Evolutionary conservation across 2,888 invertebrate genomes (phyloP), one percentile per base, ranked within the genome.

Genomic region (Dioctria rufipes): DNA sequence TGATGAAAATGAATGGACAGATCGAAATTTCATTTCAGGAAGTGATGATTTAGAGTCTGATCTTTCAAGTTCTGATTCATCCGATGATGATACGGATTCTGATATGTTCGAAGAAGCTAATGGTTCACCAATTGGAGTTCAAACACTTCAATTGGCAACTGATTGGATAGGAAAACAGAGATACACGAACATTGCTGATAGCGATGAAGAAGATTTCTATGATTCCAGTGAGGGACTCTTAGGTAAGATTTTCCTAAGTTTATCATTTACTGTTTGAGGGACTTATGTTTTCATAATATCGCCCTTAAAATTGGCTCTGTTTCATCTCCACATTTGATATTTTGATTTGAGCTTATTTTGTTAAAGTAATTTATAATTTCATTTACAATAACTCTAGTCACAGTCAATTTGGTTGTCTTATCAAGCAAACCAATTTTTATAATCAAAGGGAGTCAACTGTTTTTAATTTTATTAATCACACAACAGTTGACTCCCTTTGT

Each of bases 1-100:
- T 89, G 97, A 97, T 86, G 98, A 98, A 88, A 97, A 98, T 86
- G 97, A 98, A 88, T 97, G 98, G 95, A 97, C 97, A 0, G 96
- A 97, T 85, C 92, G 96, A 84, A 98, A 98, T 90, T 96, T 96
- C 88, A 93, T 96, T 61, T 95, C 95, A 1, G 93, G 94, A 65
- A 92, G 94, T 42, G 93, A 93, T 46, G 94, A 94, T 87, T 94
- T 95, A 3, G 95, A 95, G 85, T 91, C 92, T 3, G 88, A 89
- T 84, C 83, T 84, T 0, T 88, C 88, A 9, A 88, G 88, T 75
- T 88, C 89, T 3, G 92, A 92, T 83, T 91, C 92, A 81, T 92
- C 91, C 5, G 92, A 93, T 84, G 92, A 92, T 54, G 93, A 93
- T 77, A 87, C 87, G 0, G 93, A 93, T 81, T 93, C 92, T 82